phyloP scores from a whole-genome alignment of 2,113 vertebrate genomes.

The Brachypodius melanocephalos region DNA sequence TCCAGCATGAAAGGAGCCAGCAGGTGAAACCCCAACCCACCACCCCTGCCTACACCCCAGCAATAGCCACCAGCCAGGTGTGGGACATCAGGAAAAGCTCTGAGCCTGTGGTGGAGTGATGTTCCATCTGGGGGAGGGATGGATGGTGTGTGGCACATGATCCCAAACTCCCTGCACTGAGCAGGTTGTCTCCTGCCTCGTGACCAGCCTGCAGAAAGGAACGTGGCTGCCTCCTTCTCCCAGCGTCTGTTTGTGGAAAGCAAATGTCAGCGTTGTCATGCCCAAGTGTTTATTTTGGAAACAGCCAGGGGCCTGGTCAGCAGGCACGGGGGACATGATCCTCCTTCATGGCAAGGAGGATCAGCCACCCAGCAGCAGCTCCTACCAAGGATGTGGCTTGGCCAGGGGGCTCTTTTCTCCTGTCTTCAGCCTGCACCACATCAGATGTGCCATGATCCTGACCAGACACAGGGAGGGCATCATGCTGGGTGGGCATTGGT shows the following conservation, averaged over 20 bases:
- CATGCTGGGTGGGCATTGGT: accelerated
- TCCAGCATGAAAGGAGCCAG: neutral
- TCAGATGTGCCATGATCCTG: accelerated
- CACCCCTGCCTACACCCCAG: neutral
- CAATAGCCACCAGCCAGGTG: accelerated
- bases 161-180: accelerated
- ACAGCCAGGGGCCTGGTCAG: neutral
- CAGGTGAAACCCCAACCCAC: neutral
- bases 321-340: neutral
- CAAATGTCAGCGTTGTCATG: slow-evolving; percentile 15
- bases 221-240: neutral
- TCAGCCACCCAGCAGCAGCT: neutral
- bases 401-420: neutral
- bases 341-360: neutral
- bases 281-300: slow-evolving; percentile 27
- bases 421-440: neutral
- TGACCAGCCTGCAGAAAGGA: slow-evolving; percentile 4
- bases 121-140: neutral
- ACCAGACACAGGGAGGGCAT: neutral
- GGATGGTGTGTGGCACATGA: neutral
- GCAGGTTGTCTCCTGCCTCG: neutral
- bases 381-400: neutral
- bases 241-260: neutral
- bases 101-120: neutral
- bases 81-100: neutral